A percentile compares a stretch with the other conserved stretches of the same genome.
These are phyloP conservation scores for Brachionus paranguensis DNA, from an alignment of 1,140 invertebrate species.

Conservation along the genomic window DNA sequence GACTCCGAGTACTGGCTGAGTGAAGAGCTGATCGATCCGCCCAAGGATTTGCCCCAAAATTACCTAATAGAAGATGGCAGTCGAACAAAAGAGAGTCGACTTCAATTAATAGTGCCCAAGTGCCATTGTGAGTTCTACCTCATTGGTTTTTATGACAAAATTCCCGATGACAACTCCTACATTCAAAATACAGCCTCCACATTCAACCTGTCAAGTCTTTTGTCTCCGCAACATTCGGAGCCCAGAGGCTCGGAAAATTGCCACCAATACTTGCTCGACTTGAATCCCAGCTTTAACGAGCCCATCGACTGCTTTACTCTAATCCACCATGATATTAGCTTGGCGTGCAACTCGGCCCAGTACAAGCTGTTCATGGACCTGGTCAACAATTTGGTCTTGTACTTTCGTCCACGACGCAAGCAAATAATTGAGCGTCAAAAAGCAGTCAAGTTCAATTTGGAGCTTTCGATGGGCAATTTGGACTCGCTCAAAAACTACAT, in stretches of 20 bases:
- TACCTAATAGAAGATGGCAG: not conserved
- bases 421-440: constrained; percentile 55
- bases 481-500: constrained; percentile 30
- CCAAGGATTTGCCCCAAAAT: not conserved
- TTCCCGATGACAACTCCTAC: not conserved
- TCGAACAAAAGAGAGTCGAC: not conserved
- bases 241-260: not conserved
- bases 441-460: constrained; percentile 22
- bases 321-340: constrained; percentile 94
- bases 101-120: constrained; percentile 26
- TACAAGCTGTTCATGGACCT: constrained; percentile 94
- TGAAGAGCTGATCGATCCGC: not conserved
- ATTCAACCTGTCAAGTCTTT: not conserved
- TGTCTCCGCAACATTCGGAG: not conserved
- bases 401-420: constrained; percentile 89
- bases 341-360: constrained; percentile 88
- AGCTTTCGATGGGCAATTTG: constrained; percentile 30
- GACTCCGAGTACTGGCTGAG: constrained; percentile 15
- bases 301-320: constrained; percentile 92
- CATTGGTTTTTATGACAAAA: constrained; percentile 25
- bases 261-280: not conserved
- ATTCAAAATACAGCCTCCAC: not conserved
- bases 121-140: constrained; percentile 28
- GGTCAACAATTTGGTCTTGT: constrained; percentile 89
- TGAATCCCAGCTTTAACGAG: constrained; percentile 59